A percentile compares a stretch with the other conserved stretches of the same genome.
Evolutionary conservation across 1,140 invertebrate species (phyloP).

Genomic region (Drosophila mauritiana): DNA sequence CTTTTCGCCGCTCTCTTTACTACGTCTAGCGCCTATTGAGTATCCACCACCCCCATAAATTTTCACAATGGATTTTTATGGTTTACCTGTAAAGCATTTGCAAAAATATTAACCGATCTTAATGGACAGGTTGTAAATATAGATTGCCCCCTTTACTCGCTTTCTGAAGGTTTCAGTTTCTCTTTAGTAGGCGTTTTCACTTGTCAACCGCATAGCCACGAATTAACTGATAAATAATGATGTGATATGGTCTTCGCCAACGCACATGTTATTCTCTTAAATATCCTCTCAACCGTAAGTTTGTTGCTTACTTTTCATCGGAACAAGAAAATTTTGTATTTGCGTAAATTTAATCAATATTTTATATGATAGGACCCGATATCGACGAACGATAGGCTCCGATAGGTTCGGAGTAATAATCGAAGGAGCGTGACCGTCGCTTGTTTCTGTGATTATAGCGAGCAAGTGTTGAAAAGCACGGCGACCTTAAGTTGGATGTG

Average conservation of each 20-base stretch:
- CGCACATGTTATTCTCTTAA: neutral
- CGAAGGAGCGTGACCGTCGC: too few species aligned
- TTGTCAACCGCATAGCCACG: constrained; percentile 7
- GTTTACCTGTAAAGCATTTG: constrained; percentile 72
- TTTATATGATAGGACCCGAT: neutral
- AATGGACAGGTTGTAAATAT: neutral
- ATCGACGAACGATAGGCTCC: too few species aligned
- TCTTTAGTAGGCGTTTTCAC: constrained; percentile 47
- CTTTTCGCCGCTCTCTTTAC: constrained; percentile 50
- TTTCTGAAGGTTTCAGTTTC: constrained; percentile 18
- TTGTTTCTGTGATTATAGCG: too few species aligned
- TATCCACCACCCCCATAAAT: constrained; percentile 80
- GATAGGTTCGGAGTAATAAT: too few species aligned
- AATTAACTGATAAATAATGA: constrained; percentile 3
- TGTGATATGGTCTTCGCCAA: neutral
- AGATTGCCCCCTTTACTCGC: neutral
- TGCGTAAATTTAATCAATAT: constrained; percentile 56
- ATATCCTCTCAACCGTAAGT: neutral
- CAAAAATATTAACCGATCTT: constrained; percentile 10
- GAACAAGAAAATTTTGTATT: constrained; percentile 58
- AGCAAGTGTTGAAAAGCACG: too few species aligned
- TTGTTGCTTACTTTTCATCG: constrained; percentile 69
- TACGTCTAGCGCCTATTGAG: constrained; percentile 61
- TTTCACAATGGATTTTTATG: constrained; percentile 82
- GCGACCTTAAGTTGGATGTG: too few species aligned